phyloP scores from a whole-genome alignment of 2,888 invertebrate genomes.

The Erannis defoliaria region DNA sequence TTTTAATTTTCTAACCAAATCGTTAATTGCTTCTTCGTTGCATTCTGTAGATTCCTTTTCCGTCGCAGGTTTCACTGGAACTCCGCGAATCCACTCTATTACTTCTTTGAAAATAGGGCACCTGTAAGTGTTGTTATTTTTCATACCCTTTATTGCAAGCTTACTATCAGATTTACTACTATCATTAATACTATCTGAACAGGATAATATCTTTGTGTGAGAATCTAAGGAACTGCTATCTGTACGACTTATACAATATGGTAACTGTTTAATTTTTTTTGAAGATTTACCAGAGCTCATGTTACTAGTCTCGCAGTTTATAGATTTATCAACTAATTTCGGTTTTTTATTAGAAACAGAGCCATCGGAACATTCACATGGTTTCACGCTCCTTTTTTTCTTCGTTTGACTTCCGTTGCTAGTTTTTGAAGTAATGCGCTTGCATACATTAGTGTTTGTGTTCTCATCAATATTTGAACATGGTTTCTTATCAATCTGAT shows the following conservation, averaged over 20 bases:
- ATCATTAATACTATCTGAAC: not conserved
- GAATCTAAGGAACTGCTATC: not conserved
- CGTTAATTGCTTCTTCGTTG: not conserved
- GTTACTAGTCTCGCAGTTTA: not conserved
- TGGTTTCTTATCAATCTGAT: not conserved
- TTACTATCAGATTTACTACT: not conserved
- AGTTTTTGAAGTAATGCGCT: not conserved
- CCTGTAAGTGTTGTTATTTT: not conserved
- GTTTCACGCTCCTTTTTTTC: not conserved
- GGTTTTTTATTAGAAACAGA: not conserved
- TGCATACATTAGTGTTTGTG: not conserved
- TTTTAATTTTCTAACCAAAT: not conserved
- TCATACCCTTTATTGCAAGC: not conserved
- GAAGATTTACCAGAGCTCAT: not conserved
- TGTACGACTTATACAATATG: not conserved
- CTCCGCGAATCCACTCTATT: not conserved
- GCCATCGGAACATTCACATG: not conserved
- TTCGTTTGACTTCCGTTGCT: not conserved
- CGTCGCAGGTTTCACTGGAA: not conserved
- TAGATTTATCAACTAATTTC: not conserved
- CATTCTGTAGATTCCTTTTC: not conserved
- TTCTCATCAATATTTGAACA: not conserved
- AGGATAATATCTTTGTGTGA: not conserved
- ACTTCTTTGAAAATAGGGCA: slow-evolving; percentile 5
- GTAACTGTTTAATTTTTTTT: not conserved